Evolutionary conservation across 2,888 invertebrate genomes (phyloP).

Genomic region (Gastracanthus pulcherrimus): DNA sequence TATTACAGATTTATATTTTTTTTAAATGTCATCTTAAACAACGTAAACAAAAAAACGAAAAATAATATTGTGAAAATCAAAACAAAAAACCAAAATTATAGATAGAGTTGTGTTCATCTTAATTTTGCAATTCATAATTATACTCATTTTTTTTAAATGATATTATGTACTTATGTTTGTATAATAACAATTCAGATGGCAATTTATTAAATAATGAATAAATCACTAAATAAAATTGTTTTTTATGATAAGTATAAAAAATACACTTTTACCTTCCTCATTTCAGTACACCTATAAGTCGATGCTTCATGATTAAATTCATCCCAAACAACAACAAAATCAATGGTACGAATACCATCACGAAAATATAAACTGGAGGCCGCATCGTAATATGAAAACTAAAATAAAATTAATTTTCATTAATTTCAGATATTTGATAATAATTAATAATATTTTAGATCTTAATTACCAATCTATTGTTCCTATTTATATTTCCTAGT

Average conservation of each 20-base stretch:
- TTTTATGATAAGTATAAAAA: no score
- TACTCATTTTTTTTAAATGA: no score
- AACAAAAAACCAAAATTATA: no score
- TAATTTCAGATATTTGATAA: neutral
- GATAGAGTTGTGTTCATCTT: no score
- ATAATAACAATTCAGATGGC: no score
- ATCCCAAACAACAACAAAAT: conserved; percentile 90
- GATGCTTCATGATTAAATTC: conserved; percentile 79
- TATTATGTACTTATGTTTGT: no score
- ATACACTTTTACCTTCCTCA: conserved; percentile 69
- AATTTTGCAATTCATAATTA: no score
- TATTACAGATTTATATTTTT: neutral
- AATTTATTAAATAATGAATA: no score
- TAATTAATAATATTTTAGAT: neutral
- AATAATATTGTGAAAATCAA: neutral
- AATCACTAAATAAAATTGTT: no score
- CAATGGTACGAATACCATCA: conserved; percentile 86
- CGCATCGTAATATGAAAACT: conserved; percentile 61
- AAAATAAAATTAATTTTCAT: conserved; percentile 4
- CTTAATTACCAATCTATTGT: conserved; percentile 62
- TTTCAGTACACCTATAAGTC: conserved; percentile 66
- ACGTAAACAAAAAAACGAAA: no score
- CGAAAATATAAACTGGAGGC: conserved; percentile 80
- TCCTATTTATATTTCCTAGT: conserved; percentile 58
- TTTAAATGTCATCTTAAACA: no score